Evolutionary conservation across 2,888 invertebrate genomes (phyloP).

Genomic region (Stenichneumon culpator): DNA sequence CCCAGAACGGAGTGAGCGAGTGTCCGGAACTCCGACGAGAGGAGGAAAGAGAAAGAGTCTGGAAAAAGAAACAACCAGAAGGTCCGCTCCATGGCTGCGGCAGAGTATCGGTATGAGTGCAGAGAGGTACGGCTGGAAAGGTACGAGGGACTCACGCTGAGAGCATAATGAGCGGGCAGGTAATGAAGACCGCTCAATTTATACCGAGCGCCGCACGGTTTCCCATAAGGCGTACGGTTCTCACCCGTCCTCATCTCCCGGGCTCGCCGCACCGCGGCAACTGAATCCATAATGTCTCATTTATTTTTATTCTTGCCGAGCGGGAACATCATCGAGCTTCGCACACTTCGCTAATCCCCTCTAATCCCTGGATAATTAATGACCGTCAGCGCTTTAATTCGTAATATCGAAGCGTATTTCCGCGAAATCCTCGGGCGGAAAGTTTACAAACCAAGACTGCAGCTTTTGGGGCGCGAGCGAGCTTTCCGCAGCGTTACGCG

Average conservation of each 20-base stretch:
- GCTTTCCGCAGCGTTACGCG: neutral
- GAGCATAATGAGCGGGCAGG: conserved; percentile 81
- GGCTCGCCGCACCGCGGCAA: neutral
- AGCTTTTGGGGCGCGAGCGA: neutral
- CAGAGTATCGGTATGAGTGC: conserved; percentile 29
- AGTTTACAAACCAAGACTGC: conserved; percentile 48
- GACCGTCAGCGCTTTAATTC: conserved; percentile 73
- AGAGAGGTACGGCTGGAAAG: conserved; percentile 57
- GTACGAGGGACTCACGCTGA: conserved; percentile 77
- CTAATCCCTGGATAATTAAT: conserved; percentile 78
- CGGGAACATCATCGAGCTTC: conserved; percentile 40
- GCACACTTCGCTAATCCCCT: conserved; percentile 75
- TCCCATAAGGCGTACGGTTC: conserved; percentile 69
- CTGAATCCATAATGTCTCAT: conserved; percentile 55
- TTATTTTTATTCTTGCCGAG: conserved; percentile 19
- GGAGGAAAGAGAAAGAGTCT: neutral
- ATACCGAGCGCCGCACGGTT: conserved; percentile 72
- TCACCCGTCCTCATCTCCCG: conserved; percentile 30
- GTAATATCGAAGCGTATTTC: conserved; percentile 70
- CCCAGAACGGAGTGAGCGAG: neutral
- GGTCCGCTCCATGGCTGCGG: conserved; percentile 25
- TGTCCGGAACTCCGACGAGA: conserved; percentile 43
- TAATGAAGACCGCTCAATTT: conserved; percentile 82
- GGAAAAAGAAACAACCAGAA: conserved; percentile 10
- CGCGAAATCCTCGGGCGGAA: conserved; percentile 41